A percentile compares a stretch with the other conserved stretches of the same genome.
Conservation (phyloP, 1,140 invertebrate genomes). For the Orchesella cincta region DNA sequence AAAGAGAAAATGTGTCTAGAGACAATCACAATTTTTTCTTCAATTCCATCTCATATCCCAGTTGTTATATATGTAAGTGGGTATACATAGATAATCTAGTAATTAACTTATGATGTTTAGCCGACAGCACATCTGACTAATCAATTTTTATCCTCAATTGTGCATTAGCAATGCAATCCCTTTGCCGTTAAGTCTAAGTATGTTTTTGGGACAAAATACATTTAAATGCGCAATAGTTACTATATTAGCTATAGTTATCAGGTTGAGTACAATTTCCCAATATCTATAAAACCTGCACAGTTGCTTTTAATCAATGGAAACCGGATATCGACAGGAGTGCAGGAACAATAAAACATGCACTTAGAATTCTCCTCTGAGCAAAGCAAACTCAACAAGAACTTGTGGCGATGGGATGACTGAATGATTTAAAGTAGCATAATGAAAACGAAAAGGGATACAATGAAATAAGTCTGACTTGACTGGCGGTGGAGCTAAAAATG, state of each 20-base stretch:
- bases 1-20: not conserved
- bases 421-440: no score
- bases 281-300: not conserved
- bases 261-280: not conserved
- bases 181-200: not conserved
- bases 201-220: not conserved
- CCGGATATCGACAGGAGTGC: not conserved
- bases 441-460: not conserved
- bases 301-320: not conserved
- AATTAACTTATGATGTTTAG: conserved; percentile 10
- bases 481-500: not conserved
- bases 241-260: not conserved
- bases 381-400: no score
- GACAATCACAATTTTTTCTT: not conserved
- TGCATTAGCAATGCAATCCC: not conserved
- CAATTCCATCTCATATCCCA: no score
- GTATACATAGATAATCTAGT: not conserved
- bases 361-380: no score
- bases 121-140: conserved; percentile 18
- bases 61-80: not conserved
- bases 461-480: not conserved
- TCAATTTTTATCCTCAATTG: not conserved
- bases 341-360: not conserved
- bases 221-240: not conserved
- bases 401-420: no score